These are phyloP conservation scores for Busseola fusca DNA, from an alignment of 2,888 invertebrate species.

Conservation along the genomic window DNA sequence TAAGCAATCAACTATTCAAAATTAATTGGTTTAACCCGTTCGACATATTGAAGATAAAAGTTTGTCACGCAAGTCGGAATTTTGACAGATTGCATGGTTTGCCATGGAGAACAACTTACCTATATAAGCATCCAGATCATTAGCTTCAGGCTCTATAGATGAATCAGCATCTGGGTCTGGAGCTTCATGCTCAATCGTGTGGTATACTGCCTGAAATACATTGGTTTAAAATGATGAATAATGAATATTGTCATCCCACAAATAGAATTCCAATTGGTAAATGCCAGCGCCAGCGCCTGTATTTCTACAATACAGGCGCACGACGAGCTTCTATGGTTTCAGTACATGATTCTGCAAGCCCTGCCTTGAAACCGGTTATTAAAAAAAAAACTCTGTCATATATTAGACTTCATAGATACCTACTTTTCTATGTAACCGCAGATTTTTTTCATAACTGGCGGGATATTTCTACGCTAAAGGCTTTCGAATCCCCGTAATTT, in stretches of 20 bases:
- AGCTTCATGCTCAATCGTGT: slow-evolving; percentile 91
- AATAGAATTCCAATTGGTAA: not conserved
- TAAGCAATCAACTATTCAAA: no score
- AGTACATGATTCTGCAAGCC: not conserved
- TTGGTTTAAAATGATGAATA: not conserved
- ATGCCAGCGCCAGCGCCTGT: no score
- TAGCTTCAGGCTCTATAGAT: slow-evolving; percentile 78
- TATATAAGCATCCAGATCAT: slow-evolving; percentile 78
- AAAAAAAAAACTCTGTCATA: not conserved
- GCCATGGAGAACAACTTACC: slow-evolving; percentile 64
- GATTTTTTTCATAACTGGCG: not conserved
- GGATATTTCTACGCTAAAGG: not conserved
- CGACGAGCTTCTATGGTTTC: not conserved
- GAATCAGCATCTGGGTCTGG: slow-evolving; percentile 77
- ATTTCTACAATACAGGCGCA: not conserved
- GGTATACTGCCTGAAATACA: slow-evolving; percentile 91
- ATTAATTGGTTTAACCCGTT: not conserved
- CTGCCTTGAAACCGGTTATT: not conserved
- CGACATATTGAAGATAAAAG: not conserved
- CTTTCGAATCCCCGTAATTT: not conserved
- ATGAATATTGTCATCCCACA: not conserved
- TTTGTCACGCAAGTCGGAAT: not conserved
- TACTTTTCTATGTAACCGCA: not conserved
- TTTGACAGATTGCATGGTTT: not conserved
- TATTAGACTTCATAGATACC: not conserved